A percentile compares a stretch with the other conserved stretches of the same genome.
phyloP scores from a whole-genome alignment of 2,113 vertebrate species.

The Monopterus albus region DNA sequence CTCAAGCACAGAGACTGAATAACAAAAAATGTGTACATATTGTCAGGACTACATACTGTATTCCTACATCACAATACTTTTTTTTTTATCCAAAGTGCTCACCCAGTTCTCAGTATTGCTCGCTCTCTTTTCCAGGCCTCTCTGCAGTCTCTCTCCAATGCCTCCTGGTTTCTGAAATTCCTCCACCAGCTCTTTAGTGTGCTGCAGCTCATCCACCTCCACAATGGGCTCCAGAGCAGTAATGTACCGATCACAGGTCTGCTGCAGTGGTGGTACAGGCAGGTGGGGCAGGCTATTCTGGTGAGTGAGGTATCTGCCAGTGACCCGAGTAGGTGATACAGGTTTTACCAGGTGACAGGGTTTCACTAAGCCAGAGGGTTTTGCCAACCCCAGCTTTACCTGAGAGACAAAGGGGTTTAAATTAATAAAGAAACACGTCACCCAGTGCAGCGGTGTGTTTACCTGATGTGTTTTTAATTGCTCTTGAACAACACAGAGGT shows the following conservation, averaged over 20 bases:
- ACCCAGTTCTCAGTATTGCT: conserved; percentile 92
- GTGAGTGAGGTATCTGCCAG: conserved; percentile 87
- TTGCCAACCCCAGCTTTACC: conserved; percentile 80
- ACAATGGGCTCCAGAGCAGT: conserved; percentile 89
- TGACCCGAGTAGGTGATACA: conserved; percentile 78
- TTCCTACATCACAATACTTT: too few relatives aligned
- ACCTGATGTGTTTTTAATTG: too few relatives aligned
- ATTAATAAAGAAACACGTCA: too few relatives aligned
- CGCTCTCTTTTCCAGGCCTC: conserved; percentile 88
- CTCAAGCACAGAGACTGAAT: too few relatives aligned
- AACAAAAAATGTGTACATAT: too few relatives aligned
- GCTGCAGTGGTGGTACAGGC: conserved; percentile 90
- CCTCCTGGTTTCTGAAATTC: conserved; percentile 89
- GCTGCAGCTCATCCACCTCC: conserved; percentile 86
- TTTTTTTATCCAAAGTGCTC: conserved; percentile 11
- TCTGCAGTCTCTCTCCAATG: conserved; percentile 91
- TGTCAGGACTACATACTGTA: too few relatives aligned
- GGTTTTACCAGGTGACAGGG: conserved; percentile 87
- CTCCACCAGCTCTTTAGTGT: conserved; percentile 83
- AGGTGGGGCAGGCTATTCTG: conserved; percentile 88
- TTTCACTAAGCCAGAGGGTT: conserved; percentile 80
- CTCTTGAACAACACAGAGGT: too few relatives aligned
- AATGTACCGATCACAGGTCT: conserved; percentile 92
- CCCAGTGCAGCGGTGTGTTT: too few relatives aligned
- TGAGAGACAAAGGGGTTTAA: conserved; percentile 32